Evolutionary conservation across 2,113 vertebrate genomes (phyloP), one percentile per base, ranked within the genome.

Genomic region (Grallaria varia): DNA sequence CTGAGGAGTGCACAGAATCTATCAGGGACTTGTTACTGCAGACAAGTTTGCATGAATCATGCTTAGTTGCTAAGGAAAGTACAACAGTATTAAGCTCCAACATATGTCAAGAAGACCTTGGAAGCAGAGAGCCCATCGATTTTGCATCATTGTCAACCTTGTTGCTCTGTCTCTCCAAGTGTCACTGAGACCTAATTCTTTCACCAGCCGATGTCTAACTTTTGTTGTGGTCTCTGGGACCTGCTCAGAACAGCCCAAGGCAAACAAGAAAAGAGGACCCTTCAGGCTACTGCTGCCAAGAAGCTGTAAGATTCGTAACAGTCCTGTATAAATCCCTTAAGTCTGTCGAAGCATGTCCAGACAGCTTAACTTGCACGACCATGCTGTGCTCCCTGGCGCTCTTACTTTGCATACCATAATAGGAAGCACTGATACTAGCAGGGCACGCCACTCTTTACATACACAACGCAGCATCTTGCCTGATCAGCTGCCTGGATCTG

Each of bases 341-440:
- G 11, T 58, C 59, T 58, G 14, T 35, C 24, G 2, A 30, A 79
- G 42, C 4, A 8, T 1, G 75, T 30, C 47, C 45, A 84, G 75
- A 24, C 69, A 83, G 62, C 71, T 59, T 17, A 72, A 58, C 19
- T 56, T 59, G 33, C 69, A 47, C 0, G 3, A 42, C n/a, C 47
- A 45, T 16, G 0, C 35, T n/a, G 47, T 6, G 21, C 17, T 79
- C 60, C 39, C 72, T 52, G 21, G 35, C 60, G 63, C 49, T 60
- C 15, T 22, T 27, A 12, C 0, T 15, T 2, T 60, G 39, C 23
- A 53, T 1, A 28, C 24, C 24, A 6, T 18, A 35, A 49, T 0
- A 83, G 56, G 39, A 79, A 20, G 44, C 72, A 35, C 24, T 17
- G 27, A 68, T 67, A 71, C 12, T 1, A 69, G 40, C 45, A 58